These are phyloP conservation scores for Potamilus streckersoni DNA, from an alignment of 1,140 invertebrate genomes.

Conservation along the genomic window DNA sequence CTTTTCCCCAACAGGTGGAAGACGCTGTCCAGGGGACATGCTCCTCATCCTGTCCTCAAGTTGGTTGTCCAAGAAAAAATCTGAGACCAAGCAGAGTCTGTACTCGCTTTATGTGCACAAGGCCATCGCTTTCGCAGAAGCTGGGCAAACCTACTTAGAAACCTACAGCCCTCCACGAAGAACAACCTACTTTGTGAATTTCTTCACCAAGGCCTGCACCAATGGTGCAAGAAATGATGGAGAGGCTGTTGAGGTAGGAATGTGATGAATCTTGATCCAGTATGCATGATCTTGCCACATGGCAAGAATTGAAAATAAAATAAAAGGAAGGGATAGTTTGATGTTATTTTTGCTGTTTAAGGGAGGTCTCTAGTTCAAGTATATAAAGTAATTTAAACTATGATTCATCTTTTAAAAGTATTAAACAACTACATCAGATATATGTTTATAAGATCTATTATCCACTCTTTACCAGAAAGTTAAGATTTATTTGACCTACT, in stretches of 20 bases:
- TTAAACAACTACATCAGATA: too few species aligned
- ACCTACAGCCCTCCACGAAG: slow-evolving; percentile 33
- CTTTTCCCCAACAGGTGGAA: slow-evolving; percentile 32
- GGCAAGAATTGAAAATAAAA: too few species aligned
- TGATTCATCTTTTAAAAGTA: too few species aligned
- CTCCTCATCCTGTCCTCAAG: slow-evolving; percentile 34
- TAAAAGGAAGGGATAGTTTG: too few species aligned
- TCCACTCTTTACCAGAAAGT: too few species aligned
- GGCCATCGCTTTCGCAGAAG: slow-evolving; percentile 34
- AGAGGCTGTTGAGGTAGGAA: slow-evolving; percentile 23
- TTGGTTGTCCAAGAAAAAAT: slow-evolving; percentile 28
- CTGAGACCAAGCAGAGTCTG: slow-evolving; percentile 3
- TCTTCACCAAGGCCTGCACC: slow-evolving; percentile 30
- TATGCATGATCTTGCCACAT: too few species aligned
- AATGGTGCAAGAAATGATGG: slow-evolving; percentile 28
- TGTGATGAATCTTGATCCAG: too few species aligned
- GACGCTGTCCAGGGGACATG: slow-evolving; percentile 36
- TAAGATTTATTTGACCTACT: too few species aligned
- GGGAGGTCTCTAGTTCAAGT: too few species aligned
- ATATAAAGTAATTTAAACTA: too few species aligned
- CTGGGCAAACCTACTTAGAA: slow-evolving; percentile 35
- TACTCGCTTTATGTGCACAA: slow-evolving; percentile 34
- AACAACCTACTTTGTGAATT: slow-evolving; percentile 44
- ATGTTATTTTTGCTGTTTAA: too few species aligned
- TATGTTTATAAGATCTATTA: too few species aligned